phyloP scores from a whole-genome alignment of 2,113 vertebrate species.

The Equus przewalskii region DNA sequence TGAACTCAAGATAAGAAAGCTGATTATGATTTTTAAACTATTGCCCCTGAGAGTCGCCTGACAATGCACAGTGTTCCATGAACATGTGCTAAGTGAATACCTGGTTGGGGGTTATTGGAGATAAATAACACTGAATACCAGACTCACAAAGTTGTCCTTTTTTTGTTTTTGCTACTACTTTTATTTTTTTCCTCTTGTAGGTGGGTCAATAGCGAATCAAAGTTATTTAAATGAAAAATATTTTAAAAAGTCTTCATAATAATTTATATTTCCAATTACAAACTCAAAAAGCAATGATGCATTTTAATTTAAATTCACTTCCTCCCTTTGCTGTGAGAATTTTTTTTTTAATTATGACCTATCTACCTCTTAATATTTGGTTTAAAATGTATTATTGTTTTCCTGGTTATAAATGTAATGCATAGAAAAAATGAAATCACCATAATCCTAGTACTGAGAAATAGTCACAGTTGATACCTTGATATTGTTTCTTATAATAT shows the following conservation, averaged over 20 bases:
- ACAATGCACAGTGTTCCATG: neutral
- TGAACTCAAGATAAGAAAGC: neutral
- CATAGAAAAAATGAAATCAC: neutral
- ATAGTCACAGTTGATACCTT: neutral
- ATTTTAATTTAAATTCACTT: slow-evolving; percentile 29
- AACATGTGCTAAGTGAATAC: neutral
- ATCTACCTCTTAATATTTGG: neutral
- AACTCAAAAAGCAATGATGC: neutral
- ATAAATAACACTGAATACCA: neutral
- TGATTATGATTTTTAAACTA: neutral
- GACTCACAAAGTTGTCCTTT: neutral
- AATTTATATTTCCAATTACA: neutral
- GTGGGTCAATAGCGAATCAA: neutral
- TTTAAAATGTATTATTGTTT: slow-evolving; percentile 19
- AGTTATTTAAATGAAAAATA: neutral
- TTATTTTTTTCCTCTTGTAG: neutral
- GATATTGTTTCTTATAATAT: neutral
- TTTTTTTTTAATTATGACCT: neutral
- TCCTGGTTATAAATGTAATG: neutral
- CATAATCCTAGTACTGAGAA: neutral
- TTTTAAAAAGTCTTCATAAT: neutral
- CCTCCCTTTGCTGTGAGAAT: neutral
- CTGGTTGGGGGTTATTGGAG: neutral
- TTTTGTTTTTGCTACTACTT: neutral
- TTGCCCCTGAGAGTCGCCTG: neutral